Base-by-base conservation (phyloP, 2,113 vertebrate species). In the Meriones unguiculatus region DNA sequence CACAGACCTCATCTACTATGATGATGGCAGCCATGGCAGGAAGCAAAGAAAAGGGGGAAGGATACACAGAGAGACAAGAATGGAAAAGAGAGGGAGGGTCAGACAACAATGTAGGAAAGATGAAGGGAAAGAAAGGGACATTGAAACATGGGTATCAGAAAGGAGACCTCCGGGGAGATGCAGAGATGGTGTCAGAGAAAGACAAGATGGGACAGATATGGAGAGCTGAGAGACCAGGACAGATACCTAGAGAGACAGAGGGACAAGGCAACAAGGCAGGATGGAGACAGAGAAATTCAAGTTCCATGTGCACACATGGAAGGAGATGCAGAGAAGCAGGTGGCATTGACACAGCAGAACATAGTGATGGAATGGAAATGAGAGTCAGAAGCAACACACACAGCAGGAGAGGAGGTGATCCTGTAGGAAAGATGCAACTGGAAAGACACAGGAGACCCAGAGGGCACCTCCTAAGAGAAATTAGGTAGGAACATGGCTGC, bases 361-460 rank as follows among this genome's bases (percentile, higher is more conserved):
- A 10, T 1, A 41, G 46, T 17, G 38, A 41, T 17, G 25, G 35
- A 8, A 17, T 87, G 17, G 3, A 30, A 7, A n/a, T 35, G 41
- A 72, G 69, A 85, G 24, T 35, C 18, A 25, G 17, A 1, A 30
- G 62, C 62, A 38, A 25, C 20, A 10, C 35, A 52, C 50, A 72
- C 41, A 32, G 32, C 28, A 30, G 69, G n/a, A 5, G 14, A 38
- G 35, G 14, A 54, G 52, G 13, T 22, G 17, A 28, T 35, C 14
- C 1, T 2, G 35, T 6, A n/a, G 32, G 13, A n/a, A 22, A 70
- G 84, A 25, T 46, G 12, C 0, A 0, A 32, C 1, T 2, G 5
- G 64, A 65, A 20, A 14, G 59, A 17, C 13, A 9, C 1, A 3
- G 25, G 24, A n/a, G 62, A 54, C 0, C 32, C 17, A 18, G 28